Base-by-base conservation (phyloP, 2,113 vertebrate species). In the Sceloporus tristichus region DNA sequence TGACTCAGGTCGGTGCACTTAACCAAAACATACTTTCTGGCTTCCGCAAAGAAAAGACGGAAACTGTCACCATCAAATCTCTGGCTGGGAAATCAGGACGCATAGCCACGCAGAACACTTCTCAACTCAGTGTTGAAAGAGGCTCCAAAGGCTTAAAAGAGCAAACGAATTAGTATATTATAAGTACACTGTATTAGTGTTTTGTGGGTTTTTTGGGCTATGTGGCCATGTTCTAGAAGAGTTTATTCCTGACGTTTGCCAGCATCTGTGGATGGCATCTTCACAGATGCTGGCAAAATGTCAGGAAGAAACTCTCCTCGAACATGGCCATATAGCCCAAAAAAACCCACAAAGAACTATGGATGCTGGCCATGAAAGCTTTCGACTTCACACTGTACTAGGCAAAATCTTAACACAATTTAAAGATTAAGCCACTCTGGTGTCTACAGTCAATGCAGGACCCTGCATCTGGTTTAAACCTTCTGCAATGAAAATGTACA, bases 41-140 rank as follows among this genome's bases (percentile, higher is more conserved):
- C 90, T 90, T 87, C 91, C 88, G 84, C 89, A 78, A 0, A 0
- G 68, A 87, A 1, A 48, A 48, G 48, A 48, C 7, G 48, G 86
- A n/a, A 78, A 94, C 84, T 11, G 75, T 42, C 87, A 90, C 85
- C 59, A 82, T 16, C 11, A 88, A 2, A 38, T 56, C 82, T 79
- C 91, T 91, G 93, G 91, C 83, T 91, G 93, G 90, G 93, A 65
- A 94, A 93, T 87, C 92, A 34, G 54, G 56, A 42, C 38, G 90
- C 94, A 87, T 23, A 93, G 91, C 90, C 81, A 90, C 85, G 93
- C 91, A 94, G 93, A 94, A 85, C 62, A 86, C 86, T 74, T 34
- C 89, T 87, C 21, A 93, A 92, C 87, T 87, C 21, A 93, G 91
- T 92, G 93, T 91, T 92, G 90, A 70, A 23, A 38, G 66, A 0